phyloP scores from a whole-genome alignment of 1,140 invertebrate genomes.

The Saxidomus purpurata region DNA sequence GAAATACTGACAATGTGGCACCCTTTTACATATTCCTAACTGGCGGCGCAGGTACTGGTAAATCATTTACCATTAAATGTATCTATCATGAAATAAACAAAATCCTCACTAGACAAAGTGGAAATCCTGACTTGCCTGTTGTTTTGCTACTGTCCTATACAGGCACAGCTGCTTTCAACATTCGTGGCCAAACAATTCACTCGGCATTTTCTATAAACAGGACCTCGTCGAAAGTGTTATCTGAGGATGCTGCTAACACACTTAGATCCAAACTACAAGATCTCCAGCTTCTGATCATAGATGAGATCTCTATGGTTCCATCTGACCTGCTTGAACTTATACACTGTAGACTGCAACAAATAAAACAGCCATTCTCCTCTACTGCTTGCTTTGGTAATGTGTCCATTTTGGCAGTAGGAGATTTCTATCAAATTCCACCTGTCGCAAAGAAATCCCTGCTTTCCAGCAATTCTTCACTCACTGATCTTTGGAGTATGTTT shows the following conservation, averaged over 20 bases:
- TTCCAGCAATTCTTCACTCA: conserved; percentile 11
- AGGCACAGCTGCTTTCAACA: conserved; percentile 50
- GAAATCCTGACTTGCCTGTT: conserved; percentile 2
- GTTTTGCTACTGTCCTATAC: conserved; percentile 18
- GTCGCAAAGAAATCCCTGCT: conserved; percentile 12
- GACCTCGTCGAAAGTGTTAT: neutral
- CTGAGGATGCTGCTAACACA: neutral
- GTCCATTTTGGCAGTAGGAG: conserved; percentile 28
- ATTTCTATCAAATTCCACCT: conserved; percentile 42
- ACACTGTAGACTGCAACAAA: conserved; percentile 18
- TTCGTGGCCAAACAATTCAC: conserved; percentile 26
- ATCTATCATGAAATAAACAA: conserved; percentile 7
- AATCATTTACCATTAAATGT: conserved; percentile 21
- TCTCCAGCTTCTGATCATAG: conserved; percentile 16
- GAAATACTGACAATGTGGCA: neutral
- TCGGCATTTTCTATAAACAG: conserved; percentile 4
- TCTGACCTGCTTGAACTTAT: neutral
- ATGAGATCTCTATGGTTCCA: conserved; percentile 40
- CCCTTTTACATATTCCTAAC: conserved; percentile 45
- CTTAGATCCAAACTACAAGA: conserved; percentile 15
- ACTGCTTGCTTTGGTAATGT: conserved; percentile 28
- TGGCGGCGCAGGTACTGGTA: too few species aligned
- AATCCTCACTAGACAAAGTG: neutral
- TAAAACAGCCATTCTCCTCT: neutral
- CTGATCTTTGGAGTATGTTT: conserved; percentile 12